A percentile compares a stretch with the other conserved stretches of the same genome.
These are phyloP conservation scores for Trachelus stipa DNA, from an alignment of 2,888 invertebrate genomes.

Conservation along the genomic window DNA sequence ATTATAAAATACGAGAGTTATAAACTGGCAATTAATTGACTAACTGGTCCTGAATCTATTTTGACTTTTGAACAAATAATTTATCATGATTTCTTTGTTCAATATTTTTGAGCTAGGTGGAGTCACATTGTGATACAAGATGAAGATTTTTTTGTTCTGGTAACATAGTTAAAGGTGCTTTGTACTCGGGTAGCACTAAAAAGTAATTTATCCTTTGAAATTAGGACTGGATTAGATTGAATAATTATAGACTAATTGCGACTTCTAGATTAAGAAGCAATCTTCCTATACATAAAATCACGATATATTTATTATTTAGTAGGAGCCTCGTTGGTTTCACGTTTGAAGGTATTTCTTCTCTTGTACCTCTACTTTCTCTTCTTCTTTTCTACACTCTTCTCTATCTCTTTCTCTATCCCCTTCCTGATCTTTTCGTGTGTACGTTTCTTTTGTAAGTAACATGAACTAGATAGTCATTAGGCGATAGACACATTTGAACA, in stretches of 20 bases:
- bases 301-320: not conserved
- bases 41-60: not conserved
- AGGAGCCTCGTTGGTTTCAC: not conserved
- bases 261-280: not conserved
- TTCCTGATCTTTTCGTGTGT: not conserved
- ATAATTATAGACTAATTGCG: not conserved
- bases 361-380: not conserved
- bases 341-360: not conserved
- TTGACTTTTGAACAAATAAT: not conserved
- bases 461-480: constrained; percentile 29
- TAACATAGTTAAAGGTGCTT: not conserved
- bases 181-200: not conserved
- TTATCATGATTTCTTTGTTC: not conserved
- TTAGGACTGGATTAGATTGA: not conserved
- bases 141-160: not conserved
- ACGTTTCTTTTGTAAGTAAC: constrained; percentile 25
- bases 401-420: not conserved
- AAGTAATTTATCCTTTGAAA: not conserved
- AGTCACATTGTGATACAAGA: not conserved
- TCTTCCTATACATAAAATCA: not conserved
- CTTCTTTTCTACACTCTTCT: not conserved
- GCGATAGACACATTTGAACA: constrained; percentile 28
- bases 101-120: not conserved
- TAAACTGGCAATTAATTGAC: not conserved
- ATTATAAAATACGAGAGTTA: not conserved